Base-by-base conservation (phyloP, 92 coral and sea anemone species). In the Palythoa heliodiscus region DNA sequence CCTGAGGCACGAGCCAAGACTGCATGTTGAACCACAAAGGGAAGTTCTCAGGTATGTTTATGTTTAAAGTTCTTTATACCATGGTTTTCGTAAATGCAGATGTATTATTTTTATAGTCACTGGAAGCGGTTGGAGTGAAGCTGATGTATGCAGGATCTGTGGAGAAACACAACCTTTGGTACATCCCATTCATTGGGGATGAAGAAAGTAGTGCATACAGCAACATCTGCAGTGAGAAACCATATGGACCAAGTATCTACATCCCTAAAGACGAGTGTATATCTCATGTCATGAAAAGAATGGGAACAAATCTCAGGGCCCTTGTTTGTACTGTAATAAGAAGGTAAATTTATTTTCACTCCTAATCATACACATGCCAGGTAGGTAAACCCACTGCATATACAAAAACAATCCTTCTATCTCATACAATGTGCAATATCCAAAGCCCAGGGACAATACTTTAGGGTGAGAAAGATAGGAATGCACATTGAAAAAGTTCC, bases 101-200 rank as follows among this genome's bases (percentile, higher is more conserved):
- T 17, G 40, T 68, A 23, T 68, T 13, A 29, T 22, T 22, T 68
- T 68, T 68, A 64, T 64, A 64, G 35, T 64, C 70, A 64, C 20
- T 64, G 70, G 70, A 64, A 64, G 70, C 70, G 35, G 70, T 6
- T 17, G 70, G 70, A 64, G 70, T 64, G 25, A 64, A 64, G 70
- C 70, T 1, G 70, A 0, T 64, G 70, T 64, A 22, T 29, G 48
- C 48, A 22, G 60, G 83, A 40, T 86, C 84, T 19, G 15, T 77
- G 8, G 77, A 77, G 53, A 76, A 24, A 23, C 25, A 73, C 58
- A n/a, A 39, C 37, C 5, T 86, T 8, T 47, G 84, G 20, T 86
- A 86, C 63, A 57, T 78, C 14, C 89, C 78, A 12, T 77, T 40
- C 53, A 66, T 77, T 76, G 89, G 85, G 4, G 85, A 77, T 70